Percentiles rank a stretch among this genome's conserved stretches.
These are phyloP conservation scores for Yoshiicerus persimilis DNA, from an alignment of 1,140 invertebrate genomes.

Conservation along the genomic window DNA sequence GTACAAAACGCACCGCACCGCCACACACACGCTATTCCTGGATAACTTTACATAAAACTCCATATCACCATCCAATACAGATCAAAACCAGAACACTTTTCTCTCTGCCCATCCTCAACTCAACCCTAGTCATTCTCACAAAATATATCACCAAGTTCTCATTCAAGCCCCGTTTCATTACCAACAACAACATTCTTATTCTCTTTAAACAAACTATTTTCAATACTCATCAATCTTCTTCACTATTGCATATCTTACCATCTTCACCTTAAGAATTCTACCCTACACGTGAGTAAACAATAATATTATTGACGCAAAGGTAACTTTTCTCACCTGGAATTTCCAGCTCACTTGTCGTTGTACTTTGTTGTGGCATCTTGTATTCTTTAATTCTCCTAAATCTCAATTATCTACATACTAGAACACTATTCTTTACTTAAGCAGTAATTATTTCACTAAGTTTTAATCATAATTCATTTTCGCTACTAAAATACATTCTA, in stretches of 20 bases:
- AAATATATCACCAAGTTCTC: neutral
- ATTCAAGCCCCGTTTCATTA: neutral
- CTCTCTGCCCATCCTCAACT: no score
- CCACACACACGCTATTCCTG: neutral
- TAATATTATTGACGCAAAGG: neutral
- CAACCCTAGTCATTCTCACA: neutral
- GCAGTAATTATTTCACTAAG: neutral
- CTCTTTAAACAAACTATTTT: no score
- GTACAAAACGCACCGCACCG: neutral
- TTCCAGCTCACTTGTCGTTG: conserved; percentile 34
- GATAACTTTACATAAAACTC: neutral
- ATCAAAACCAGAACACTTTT: neutral
- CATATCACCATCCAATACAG: no score
- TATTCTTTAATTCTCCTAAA: neutral
- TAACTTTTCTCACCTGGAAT: conserved; percentile 33
- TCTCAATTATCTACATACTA: neutral
- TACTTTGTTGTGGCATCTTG: conserved; percentile 17
- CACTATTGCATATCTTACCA: no score
- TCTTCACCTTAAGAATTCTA: no score
- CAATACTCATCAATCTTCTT: no score
- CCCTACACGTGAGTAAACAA: no score
- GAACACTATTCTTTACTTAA: neutral
- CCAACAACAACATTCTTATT: no score
- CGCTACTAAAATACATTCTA: no score
- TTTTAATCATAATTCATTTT: no score